Evolutionary conservation across 2,888 invertebrate genomes (phyloP).

Genomic region (Chirona hameri): DNA sequence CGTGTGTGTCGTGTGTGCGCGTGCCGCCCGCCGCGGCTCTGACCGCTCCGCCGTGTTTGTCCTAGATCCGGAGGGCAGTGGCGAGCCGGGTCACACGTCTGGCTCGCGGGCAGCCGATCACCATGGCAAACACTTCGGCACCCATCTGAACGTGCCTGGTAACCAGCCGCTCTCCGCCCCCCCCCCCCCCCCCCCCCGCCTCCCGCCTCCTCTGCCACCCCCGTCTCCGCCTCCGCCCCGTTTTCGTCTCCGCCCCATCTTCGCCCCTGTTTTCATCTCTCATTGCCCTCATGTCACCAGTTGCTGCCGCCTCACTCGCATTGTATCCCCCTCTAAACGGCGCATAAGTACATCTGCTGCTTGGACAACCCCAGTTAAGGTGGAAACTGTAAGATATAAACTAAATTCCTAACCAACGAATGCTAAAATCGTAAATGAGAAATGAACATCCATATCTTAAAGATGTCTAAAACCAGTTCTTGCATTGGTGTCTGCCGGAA

Average conservation of each 20-base stretch:
- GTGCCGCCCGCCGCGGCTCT: neutral
- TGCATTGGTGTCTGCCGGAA: no score
- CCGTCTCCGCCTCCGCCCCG: neutral
- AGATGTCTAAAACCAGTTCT: no score
- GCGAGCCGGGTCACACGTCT: neutral
- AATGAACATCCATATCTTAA: no score
- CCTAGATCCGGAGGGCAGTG: neutral
- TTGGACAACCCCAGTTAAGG: no score
- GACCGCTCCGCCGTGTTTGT: neutral
- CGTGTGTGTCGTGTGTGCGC: neutral
- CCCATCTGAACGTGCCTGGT: slow-evolving; percentile 3
- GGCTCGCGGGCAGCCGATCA: neutral
- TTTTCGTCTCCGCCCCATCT: neutral
- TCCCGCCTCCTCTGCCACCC: neutral
- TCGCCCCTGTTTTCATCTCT: neutral
- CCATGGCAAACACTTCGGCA: neutral
- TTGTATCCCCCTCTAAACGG: no score
- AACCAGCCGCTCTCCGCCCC: neutral
- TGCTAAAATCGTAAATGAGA: no score
- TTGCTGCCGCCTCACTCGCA: no score
- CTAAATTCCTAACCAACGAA: no score
- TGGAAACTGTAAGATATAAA: no score
- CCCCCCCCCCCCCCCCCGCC: neutral
- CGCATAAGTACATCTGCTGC: no score
- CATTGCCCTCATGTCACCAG: no score